Evolutionary conservation across 2,888 invertebrate species (phyloP).

Genomic region (Amphimallon solstitiale): DNA sequence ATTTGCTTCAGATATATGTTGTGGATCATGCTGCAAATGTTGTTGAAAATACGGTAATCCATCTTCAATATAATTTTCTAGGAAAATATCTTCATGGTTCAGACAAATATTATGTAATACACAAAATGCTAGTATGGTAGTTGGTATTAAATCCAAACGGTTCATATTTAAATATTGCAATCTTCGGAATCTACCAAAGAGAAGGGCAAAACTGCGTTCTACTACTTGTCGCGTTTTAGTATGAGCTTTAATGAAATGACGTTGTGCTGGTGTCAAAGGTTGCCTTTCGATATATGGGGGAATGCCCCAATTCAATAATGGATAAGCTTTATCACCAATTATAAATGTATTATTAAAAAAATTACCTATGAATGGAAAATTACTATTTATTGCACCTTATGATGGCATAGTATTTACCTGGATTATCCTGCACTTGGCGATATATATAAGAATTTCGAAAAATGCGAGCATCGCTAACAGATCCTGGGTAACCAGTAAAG

Average conservation of each 20-base stretch:
- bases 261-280: no score
- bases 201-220: not conserved
- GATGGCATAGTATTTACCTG: not conserved
- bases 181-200: not conserved
- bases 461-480: no score
- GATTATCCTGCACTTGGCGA: not conserved
- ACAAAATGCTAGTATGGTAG: not conserved
- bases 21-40: not conserved
- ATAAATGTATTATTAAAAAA: not conserved
- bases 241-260: no score
- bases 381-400: no score
- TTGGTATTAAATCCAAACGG: not conserved
- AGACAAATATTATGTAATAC: not conserved
- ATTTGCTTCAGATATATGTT: not conserved
- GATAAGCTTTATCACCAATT: not conserved
- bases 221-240: not conserved
- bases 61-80: not conserved
- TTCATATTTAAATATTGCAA: not conserved
- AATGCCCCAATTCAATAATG: no score
- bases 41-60: not conserved
- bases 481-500: no score
- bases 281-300: no score
- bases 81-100: not conserved
- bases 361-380: not conserved
- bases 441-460: no score